Base-by-base conservation (phyloP, 2,888 invertebrate species). In the Venusia cambrica region DNA sequence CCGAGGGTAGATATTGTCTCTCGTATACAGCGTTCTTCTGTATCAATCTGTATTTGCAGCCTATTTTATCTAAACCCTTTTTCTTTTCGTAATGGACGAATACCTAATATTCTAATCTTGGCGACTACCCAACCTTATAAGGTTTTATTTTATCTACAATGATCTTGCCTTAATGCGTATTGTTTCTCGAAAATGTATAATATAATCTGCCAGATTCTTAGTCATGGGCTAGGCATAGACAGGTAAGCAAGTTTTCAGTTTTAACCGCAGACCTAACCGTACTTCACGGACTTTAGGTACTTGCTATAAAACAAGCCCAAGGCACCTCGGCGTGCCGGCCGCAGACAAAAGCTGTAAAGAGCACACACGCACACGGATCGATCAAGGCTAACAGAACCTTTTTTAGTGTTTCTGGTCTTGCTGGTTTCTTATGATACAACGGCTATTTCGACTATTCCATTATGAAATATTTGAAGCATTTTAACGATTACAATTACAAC, bases 301-400 rank as follows among this genome's bases (percentile, higher is more conserved):
- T 42, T 51, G 48, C 50, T 49, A 53, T 57, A 57, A 57, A 66
- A 54, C 42, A 42, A 43, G 48, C 47, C 47, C 43, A 50, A 49
- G 54, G 51, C 54, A 55, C 60, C n/a, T n/a, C n/a, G n/a, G n/a
- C n/a, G n/a, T n/a, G 54, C 54, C 60, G 50, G 56, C 44, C 57
- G 47, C 47, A 52, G 48, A 42, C 51, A 43, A 57, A 53, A 52
- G 54, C 57, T 61, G 60, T 68, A 67, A 66, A 66, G 51, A 51
- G 62, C 69, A 67, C 62, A 71, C 70, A 72, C 76, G 69, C 73
- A 62, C 59, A 46, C 51, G 65, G 75, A 76, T 81, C 79, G 80
- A 83, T 80, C 77, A 79, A 77, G 73, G 77, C 37, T 38, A 45
- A 39, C 31, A 24, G 14, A 35, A 36, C 18, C 36, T 38, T 43